Base-by-base conservation (phyloP, 2,888 invertebrate species). In the Abscondita cerata region DNA sequence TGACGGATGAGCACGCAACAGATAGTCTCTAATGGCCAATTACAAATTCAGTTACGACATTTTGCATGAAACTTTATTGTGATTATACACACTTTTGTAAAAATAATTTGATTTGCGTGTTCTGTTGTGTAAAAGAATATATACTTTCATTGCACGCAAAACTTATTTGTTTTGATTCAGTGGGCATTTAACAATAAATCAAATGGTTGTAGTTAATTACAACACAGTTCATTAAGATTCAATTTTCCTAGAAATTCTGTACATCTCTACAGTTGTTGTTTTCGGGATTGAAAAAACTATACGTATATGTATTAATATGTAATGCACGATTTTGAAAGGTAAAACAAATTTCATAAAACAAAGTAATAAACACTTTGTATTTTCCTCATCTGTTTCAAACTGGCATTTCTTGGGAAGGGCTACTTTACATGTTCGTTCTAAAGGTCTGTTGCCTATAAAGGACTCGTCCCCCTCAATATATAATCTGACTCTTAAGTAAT, bases 371-470 rank as follows among this genome's bases (percentile, higher is more conserved):
- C 31, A 41, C 13, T 20, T n/a, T 19, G 41, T 44, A 47, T 52
- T 61, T 75, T 73, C 73, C 69, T 75, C 76, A 75, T 76, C 77
- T 75, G 71, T 70, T 65, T 72, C 69, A 70, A 71, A 44, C 76
- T 72, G 71, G 74, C 72, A 72, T 74, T 75, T 76, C 69, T 71
- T 75, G 73, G 73, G 76, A 75, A 78, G 74, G 73, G 73, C 74
- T 73, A 75, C 74, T 78, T 71, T 77, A 77, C 76, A 78, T 77
- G 76, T 76, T 74, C 76, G 68, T 75, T 77, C 71, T 66, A 71
- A 76, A 73, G 75, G 77, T 72, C 74, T 71, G 75, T 72, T 75
- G 72, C 69, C 61, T 73, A 70, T 73, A 70, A 76, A 75, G 73
- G 69, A 73, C 68, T 67, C 71, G 65, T 72, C 72, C 73, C 74